Base-by-base conservation (phyloP, 2,113 vertebrate species). In the Scolopax mira region DNA sequence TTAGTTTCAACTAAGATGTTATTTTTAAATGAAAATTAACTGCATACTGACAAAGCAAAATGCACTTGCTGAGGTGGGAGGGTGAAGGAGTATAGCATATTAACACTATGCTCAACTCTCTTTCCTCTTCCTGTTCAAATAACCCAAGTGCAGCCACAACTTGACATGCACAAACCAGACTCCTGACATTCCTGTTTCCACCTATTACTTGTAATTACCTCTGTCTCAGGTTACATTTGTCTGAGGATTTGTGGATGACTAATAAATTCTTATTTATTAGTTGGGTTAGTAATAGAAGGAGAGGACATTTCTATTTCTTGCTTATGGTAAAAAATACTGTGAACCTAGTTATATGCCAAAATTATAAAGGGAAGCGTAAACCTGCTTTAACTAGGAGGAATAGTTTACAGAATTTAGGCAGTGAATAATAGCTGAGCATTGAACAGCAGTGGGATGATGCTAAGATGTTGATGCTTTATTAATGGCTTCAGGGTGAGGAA, bases 51-150 rank as follows among this genome's bases (percentile, higher is more conserved):
- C n/a, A 54, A 60, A 78, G 39, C 15, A 37, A 67, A 74, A 60
- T 21, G 17, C 4, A 16, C 27, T 85, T 71, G 28, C 31, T 62
- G 74, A 65, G 12, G 7, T 72, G n/a, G 31, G n/a, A 67, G n/a
- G 3, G 21, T 83, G 67, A 23, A 62, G 46, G 27, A 74, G 4
- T 17, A 10, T 1, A 18, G 6, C 35, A 8, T 16, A 41, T 41
- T 48, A 70, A 11, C 14, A 30, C 35, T 33, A 37, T 0, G 0
- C 55, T 67, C 46, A 54, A 0, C 13, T 65, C 25, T 44, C 19
- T 85, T 58, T 66, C 9, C 18, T 33, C 7, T 60, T 79, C 28
- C 46, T 25, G 24, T 75, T 85, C 25, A 69, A 87, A 39, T 13
- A 66, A 17, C 23, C 37, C 24, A 57, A 30, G 42, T 37, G 39